Conservation (phyloP, 2,797 vertebrate genomes). For the Argentina silus region DNA sequence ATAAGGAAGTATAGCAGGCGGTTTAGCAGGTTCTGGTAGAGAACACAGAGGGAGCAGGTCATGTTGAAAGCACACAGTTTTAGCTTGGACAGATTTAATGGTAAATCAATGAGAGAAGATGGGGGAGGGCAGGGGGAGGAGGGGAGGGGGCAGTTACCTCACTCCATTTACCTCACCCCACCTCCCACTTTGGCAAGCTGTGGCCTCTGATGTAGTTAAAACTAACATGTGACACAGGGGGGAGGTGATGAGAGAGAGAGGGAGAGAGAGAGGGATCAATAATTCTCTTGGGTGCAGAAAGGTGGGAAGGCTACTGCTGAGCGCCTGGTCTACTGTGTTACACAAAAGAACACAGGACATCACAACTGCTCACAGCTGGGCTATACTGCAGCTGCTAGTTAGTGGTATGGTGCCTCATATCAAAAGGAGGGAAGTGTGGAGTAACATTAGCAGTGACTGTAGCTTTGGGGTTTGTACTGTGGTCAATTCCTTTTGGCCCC, state of each 20-base stretch:
- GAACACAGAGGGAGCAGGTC: not conserved
- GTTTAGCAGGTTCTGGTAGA: not conserved
- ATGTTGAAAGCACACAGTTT: not conserved
- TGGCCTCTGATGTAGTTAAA: slow-evolving; percentile 8
- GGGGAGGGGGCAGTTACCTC: not conserved
- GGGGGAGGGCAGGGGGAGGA: not conserved
- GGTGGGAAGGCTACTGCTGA: not conserved
- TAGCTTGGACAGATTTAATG: slow-evolving; percentile 16
- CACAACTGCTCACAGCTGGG: not conserved
- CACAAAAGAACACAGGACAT: slow-evolving; percentile 1
- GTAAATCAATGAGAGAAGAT: slow-evolving; percentile 12
- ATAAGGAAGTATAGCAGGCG: not conserved
- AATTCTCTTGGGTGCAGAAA: not conserved
- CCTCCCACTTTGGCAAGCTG: not conserved
- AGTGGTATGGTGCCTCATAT: not conserved
- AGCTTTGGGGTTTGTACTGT: not conserved
- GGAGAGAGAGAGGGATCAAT: slow-evolving; percentile 7
- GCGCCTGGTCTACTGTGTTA: not conserved
- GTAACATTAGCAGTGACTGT: not conserved
- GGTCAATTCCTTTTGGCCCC: not conserved
- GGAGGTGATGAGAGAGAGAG: not conserved
- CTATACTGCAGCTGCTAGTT: not conserved
- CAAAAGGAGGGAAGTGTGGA: not conserved
- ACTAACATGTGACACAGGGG: slow-evolving; percentile 1
- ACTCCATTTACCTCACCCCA: slow-evolving; percentile 7